These are phyloP conservation scores for Pipistrellus pygmaeus DNA, from an alignment of 2,797 vertebrate genomes.

Conservation along the genomic window DNA sequence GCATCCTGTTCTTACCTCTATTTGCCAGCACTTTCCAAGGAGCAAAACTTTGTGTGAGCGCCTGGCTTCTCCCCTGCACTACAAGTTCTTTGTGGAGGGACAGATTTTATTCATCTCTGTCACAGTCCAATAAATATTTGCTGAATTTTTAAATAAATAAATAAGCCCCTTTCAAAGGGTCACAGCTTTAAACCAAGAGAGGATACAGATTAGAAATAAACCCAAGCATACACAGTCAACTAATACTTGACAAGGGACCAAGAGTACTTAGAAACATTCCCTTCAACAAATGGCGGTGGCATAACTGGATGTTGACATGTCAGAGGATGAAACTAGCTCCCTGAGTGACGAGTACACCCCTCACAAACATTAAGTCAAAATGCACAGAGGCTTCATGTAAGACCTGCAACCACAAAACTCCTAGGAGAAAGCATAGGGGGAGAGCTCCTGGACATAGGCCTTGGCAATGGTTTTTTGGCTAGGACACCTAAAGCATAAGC, in stretches of 20 bases:
- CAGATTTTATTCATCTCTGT: neutral
- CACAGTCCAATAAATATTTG: constrained; percentile 14
- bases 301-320: neutral
- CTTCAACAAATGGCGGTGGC: neutral
- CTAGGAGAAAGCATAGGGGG: neutral
- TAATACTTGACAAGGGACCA: constrained; percentile 17
- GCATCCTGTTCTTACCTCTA: neutral
- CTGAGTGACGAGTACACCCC: neutral
- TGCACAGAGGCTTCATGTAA: neutral
- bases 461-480: neutral
- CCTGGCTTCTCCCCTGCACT: neutral
- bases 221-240: neutral
- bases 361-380: neutral
- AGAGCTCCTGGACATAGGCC: neutral
- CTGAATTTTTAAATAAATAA: constrained; percentile 41
- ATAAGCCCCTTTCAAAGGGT: constrained; percentile 21
- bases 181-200: neutral
- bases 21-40: neutral
- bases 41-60: neutral
- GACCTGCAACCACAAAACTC: neutral
- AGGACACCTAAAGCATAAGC: neutral
- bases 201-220: neutral
- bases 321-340: neutral
- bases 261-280: neutral
- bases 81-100: neutral